These are phyloP conservation scores for Diaperis boleti DNA, from an alignment of 2,888 invertebrate genomes.

Conservation along the genomic window DNA sequence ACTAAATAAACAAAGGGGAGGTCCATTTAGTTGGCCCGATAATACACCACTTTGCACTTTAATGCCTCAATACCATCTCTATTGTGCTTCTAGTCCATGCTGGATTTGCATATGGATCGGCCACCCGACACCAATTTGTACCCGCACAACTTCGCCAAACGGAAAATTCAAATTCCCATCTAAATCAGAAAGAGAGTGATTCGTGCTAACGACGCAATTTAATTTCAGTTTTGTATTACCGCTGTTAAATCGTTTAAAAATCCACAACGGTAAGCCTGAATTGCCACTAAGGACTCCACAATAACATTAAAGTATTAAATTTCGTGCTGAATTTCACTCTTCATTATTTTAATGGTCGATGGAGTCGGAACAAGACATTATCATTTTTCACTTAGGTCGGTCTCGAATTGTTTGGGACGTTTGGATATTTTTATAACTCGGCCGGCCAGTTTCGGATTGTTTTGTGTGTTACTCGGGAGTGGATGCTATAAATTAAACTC, in stretches of 20 bases:
- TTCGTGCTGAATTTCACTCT: constrained; percentile 27
- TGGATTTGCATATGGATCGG: constrained; percentile 34
- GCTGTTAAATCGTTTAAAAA: constrained; percentile 21
- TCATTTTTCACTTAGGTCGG: constrained; percentile 24
- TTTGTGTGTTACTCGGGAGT: constrained; percentile 2
- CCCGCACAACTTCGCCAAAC: constrained; percentile 6
- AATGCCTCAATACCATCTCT: too few relatives aligned
- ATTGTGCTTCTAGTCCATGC: constrained; percentile 3
- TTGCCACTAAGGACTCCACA: constrained; percentile 27
- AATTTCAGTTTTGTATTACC: constrained; percentile 22
- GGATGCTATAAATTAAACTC: constrained; percentile 18
- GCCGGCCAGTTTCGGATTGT: too few relatives aligned
- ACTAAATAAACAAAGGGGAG: too few relatives aligned
- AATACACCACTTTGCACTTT: constrained; percentile 21
- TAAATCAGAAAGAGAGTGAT: constrained; percentile 15
- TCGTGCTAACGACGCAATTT: constrained; percentile 26
- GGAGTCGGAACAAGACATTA: constrained; percentile 11
- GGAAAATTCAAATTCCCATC: background rate
- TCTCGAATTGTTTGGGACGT: constrained; percentile 2
- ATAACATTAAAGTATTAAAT: constrained; percentile 31
- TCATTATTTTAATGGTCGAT: constrained; percentile 32
- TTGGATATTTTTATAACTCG: background rate
- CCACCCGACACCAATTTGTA: constrained; percentile 37
- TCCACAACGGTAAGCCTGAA: constrained; percentile 2
- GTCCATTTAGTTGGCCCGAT: background rate